Evolutionary conservation across 2,888 invertebrate genomes (phyloP).

Genomic region (Leptopilina syphax): DNA sequence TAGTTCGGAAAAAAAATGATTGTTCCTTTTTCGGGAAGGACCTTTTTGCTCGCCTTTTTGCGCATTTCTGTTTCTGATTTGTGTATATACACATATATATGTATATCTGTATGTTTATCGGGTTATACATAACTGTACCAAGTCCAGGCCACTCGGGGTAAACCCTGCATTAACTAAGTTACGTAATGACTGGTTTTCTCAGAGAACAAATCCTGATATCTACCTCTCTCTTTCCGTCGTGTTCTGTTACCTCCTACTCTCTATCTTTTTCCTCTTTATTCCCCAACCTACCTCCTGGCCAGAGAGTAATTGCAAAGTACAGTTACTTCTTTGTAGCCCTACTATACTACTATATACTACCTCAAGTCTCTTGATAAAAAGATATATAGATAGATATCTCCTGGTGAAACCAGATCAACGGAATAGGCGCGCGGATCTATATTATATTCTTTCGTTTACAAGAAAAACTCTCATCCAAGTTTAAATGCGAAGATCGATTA

Average conservation of each 20-base stretch:
- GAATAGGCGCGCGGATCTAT: neutral
- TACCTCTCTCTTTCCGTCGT: conserved; percentile 43
- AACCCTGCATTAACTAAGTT: conserved; percentile 58
- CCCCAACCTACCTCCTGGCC: conserved; percentile 45
- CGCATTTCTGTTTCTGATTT: neutral
- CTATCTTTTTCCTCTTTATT: conserved; percentile 45
- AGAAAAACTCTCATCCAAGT: neutral
- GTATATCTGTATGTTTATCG: neutral
- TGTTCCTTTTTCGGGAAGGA: neutral
- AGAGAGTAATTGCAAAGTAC: conserved; percentile 59
- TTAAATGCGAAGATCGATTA: neutral
- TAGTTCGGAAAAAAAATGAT: too few species aligned
- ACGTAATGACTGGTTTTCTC: conserved; percentile 61
- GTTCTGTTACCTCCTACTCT: conserved; percentile 16
- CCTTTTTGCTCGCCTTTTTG: neutral
- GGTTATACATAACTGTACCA: conserved; percentile 55
- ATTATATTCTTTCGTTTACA: too few species aligned
- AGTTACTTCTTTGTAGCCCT: conserved; percentile 61
- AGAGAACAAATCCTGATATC: conserved; percentile 54
- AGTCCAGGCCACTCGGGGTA: conserved; percentile 39
- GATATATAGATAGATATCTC: conserved; percentile 26
- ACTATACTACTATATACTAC: conserved; percentile 45
- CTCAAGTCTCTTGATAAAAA: conserved; percentile 44
- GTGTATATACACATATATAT: neutral
- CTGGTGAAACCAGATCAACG: conserved; percentile 11